Conservation (phyloP, 2,888 invertebrate species). For the Eutolmus rufibarbis region DNA sequence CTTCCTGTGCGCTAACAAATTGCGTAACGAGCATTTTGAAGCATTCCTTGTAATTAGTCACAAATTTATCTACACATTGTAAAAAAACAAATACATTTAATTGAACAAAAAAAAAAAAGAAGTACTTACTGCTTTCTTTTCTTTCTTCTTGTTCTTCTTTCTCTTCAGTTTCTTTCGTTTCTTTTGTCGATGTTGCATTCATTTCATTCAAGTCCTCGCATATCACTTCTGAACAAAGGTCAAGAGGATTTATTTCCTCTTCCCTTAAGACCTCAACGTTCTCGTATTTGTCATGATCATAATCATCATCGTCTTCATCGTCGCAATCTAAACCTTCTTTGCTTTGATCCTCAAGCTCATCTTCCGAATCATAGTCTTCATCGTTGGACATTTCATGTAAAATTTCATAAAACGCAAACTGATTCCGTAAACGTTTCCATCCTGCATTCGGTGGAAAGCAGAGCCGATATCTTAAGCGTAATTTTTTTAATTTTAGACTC, state of each 20-base stretch:
- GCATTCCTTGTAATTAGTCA: not conserved
- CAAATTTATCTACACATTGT: not conserved
- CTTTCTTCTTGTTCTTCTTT: not conserved
- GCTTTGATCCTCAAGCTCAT: not conserved
- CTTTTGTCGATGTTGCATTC: not conserved
- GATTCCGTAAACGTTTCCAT: not conserved
- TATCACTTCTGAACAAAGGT: not conserved
- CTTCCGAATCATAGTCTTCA: not conserved
- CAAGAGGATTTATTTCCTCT: not conserved
- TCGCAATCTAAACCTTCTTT: not conserved
- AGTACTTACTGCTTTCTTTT: not conserved
- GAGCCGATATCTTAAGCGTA: not conserved
- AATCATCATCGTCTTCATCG: not conserved
- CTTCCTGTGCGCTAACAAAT: conserved; percentile 6
- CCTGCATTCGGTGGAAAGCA: not conserved
- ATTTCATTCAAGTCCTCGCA: not conserved
- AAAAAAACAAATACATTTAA: not conserved
- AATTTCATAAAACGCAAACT: conserved; percentile 3
- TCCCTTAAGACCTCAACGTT: not conserved
- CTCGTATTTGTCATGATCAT: not conserved
- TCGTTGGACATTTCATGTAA: not conserved
- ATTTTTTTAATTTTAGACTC: conserved; percentile 12
- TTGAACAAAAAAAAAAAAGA: not conserved
- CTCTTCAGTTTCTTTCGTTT: not conserved
- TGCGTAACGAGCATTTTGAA: not conserved